Conservation (phyloP, 2,797 vertebrate species). For the Gallinago nigripennis region DNA sequence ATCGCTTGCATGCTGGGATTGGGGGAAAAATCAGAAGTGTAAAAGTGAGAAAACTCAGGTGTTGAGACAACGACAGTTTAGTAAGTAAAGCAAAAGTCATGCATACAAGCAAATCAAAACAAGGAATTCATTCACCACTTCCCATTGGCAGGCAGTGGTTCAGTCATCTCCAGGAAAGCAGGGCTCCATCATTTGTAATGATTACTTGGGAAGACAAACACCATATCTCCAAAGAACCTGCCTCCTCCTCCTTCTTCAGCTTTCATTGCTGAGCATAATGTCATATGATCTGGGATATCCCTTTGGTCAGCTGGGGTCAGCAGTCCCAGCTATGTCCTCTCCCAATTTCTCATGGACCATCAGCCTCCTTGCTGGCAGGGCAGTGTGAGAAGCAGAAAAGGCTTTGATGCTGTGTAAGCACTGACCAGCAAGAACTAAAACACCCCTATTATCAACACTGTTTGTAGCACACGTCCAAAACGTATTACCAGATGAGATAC, state of each 20-base stretch:
- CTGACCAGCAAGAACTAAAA: background rate
- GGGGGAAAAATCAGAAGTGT: background rate
- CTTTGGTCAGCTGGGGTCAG: background rate
- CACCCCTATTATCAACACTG: background rate
- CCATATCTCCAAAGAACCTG: rapidly evolving
- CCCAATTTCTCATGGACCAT: background rate
- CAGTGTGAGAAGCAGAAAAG: background rate
- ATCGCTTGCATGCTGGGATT: too few species aligned
- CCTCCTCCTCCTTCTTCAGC: background rate
- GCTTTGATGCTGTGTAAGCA: background rate
- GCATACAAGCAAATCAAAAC: background rate
- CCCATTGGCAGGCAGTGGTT: background rate
- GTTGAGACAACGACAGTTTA: background rate
- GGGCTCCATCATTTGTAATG: rapidly evolving
- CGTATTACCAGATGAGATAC: background rate
- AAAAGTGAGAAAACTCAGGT: background rate
- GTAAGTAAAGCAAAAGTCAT: background rate
- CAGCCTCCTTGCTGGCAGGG: rapidly evolving
- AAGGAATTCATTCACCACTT: background rate
- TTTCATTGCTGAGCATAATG: background rate
- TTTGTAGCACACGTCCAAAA: background rate
- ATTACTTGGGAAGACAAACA: background rate
- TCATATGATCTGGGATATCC: background rate
- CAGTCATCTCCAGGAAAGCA: background rate
- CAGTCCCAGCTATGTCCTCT: background rate